These are phyloP conservation scores for Ladona fulva DNA, from an alignment of 1,140 invertebrate species.

Conservation along the genomic window DNA sequence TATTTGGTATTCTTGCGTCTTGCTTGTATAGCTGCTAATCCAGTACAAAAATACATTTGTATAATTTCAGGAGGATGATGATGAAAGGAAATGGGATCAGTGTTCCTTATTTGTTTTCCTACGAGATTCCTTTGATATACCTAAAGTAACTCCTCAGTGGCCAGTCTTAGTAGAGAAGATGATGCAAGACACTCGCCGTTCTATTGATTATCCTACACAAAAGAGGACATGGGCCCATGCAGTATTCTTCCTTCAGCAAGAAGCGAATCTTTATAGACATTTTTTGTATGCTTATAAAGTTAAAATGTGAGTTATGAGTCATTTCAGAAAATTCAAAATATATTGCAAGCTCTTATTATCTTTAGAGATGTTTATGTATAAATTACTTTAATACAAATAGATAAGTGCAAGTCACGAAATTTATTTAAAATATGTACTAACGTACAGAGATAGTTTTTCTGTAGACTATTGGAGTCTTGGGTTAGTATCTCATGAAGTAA, in stretches of 20 bases:
- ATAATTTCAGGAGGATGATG: constrained; percentile 19
- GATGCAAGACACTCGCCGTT: constrained; percentile 25
- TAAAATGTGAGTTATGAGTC: constrained; percentile 29
- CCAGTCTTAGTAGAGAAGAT: constrained; percentile 33
- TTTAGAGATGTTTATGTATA: no score
- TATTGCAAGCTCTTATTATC: no score
- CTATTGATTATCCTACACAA: constrained; percentile 25
- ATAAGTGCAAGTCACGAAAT: no score
- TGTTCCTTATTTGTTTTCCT: constrained; percentile 12
- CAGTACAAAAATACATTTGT: no score
- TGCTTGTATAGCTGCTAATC: no score
- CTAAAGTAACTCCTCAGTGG: constrained; percentile 24
- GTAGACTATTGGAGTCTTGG: constrained; percentile 89
- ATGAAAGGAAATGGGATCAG: constrained; percentile 27
- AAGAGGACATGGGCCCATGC: constrained; percentile 28
- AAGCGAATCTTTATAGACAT: constrained; percentile 28
- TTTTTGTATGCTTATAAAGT: constrained; percentile 31
- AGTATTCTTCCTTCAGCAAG: constrained; percentile 31
- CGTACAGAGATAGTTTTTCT: constrained; percentile 64
- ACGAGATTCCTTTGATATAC: constrained; percentile 15
- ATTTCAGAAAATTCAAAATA: no score
- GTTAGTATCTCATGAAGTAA: constrained; percentile 74
- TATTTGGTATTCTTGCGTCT: no score
- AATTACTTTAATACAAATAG: no score
- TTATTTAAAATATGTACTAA: no score